Evolutionary conservation across 1,140 invertebrate species (phyloP), one percentile per base, ranked within the genome.

Genomic region (Tachypleus tridentatus): DNA sequence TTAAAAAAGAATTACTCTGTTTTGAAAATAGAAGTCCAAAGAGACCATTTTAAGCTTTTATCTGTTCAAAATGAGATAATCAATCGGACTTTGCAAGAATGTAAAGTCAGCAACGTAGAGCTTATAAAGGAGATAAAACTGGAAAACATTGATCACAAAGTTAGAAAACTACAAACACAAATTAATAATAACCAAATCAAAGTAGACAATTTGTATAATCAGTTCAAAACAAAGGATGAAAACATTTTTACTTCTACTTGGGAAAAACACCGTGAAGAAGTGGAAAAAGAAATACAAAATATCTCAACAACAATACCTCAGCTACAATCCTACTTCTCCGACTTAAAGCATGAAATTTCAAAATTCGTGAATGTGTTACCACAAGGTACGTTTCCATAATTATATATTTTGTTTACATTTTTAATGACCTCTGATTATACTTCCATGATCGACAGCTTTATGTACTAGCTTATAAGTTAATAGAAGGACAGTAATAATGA

Each of bases 1-100:
- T 57, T 57, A 52, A 67, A 57, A 61, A 64, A 66, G 50, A 49
- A 54, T 50, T 63, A 49, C 6, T 62, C 49, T 51, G 49, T 50
- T 57, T 51, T 49, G 49, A 11, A 60, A 50, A 49, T 54, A 54
- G 47, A 51, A 65, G 48, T 6, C 56, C 49, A 56, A 51, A 52
- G 11, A 62, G 59, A 5, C 49, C 49, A 65, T 48, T 56, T 63
- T 7, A 47, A 59, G 61, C 64, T 57, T 11, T 11, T 29, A 11
- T 57, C 47, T 10, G 10, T 57, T 57, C 56, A 57, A 29, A 57
- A 10, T 10, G 56, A 57, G 47, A 5, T 57, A 4, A 10, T 57
- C 10, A 57, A 57, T 57, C 56, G 47, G 10, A 57, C 56, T 57
- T 57, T 57, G 8, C 56, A 57, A 9, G n/a, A 10, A 29, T 57